Evolutionary conservation across 2,797 vertebrate genomes (phyloP).

Genomic region (Mionectes olivaceus): DNA sequence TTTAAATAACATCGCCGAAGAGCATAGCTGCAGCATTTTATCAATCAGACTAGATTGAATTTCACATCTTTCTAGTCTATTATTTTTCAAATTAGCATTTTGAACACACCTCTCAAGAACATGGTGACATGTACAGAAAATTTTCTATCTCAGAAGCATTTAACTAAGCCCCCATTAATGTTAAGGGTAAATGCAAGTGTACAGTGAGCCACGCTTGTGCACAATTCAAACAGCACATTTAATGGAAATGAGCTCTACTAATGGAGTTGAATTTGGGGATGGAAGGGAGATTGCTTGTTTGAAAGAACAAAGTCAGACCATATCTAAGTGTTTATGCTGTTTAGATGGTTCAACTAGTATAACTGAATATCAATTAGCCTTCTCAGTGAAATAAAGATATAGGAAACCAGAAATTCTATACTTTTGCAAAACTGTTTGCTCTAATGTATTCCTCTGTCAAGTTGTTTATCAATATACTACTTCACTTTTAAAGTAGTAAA

Average conservation of each 20-base stretch:
- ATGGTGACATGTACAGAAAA: background rate
- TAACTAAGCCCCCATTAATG: background rate
- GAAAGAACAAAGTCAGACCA: background rate
- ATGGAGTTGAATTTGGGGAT: background rate
- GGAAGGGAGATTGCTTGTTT: background rate
- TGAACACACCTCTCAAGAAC: background rate
- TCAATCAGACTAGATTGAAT: background rate
- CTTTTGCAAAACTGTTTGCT: background rate
- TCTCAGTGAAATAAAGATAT: constrained; percentile 14
- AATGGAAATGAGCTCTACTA: background rate
- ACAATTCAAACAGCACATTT: background rate
- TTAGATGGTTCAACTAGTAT: background rate
- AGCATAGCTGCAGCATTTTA: background rate
- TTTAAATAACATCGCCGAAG: background rate
- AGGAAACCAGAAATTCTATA: background rate
- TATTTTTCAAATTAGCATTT: background rate
- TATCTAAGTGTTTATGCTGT: constrained; percentile 17
- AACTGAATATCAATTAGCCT: constrained; percentile 9
- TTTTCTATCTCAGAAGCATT: background rate
- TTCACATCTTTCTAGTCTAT: background rate
- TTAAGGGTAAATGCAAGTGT: background rate
- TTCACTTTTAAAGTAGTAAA: constrained; percentile 34
- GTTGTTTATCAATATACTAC: constrained; percentile 30
- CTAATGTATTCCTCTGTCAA: constrained; percentile 14
- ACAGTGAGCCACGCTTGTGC: background rate